Base-by-base conservation (phyloP, 1,140 invertebrate species). In the Cydia amplana region DNA sequence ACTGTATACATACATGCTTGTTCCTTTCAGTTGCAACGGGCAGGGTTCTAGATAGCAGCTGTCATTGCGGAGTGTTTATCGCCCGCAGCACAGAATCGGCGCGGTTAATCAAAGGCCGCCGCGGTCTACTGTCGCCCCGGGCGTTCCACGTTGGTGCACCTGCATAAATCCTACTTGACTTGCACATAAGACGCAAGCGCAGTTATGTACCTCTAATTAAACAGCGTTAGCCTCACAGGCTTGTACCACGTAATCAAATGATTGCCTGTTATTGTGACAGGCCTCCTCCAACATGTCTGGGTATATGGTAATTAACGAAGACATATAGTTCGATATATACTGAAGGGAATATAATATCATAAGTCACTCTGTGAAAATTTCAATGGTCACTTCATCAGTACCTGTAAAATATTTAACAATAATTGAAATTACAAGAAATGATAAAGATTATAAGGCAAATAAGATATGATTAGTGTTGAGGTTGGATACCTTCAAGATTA, bases 161-260 rank as follows among this genome's bases (percentile, higher is more conserved):
- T 63, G 64, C 78, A 77, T 80, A 77, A 80, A 80, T 80, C 74
- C 73, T 74, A 43, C 49, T 51, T 51, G 74, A 63, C 63, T 64
- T 72, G 32, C 49, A 40, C 65, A 70, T 70, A 70, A 70, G 65
- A 70, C n/a, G 25, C 64, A 16, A 18, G 51, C 16, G 46, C 28
- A 18, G 64, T 32, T 28, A 70, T 70, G 32, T 70, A 20, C 65
- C 32, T 70, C 65, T 70, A 70, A 67, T 70, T 70, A 43, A 7
- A 32, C 12, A 18, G 28, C n/a, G 16, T 36, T 32, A 70, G 28
- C 28, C 20, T 67, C 28, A 70, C 32, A 40, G 28, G 32, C 65
- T 18, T 70, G 65, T 36, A 9, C 10, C 32, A 9, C 14, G 28
- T 70, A 70, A 70, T 70, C 65, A 70, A 70, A 70, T 70, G 32